Base-by-base conservation (phyloP, 2,888 invertebrate genomes). In the Drosophila atroscutellata region DNA sequence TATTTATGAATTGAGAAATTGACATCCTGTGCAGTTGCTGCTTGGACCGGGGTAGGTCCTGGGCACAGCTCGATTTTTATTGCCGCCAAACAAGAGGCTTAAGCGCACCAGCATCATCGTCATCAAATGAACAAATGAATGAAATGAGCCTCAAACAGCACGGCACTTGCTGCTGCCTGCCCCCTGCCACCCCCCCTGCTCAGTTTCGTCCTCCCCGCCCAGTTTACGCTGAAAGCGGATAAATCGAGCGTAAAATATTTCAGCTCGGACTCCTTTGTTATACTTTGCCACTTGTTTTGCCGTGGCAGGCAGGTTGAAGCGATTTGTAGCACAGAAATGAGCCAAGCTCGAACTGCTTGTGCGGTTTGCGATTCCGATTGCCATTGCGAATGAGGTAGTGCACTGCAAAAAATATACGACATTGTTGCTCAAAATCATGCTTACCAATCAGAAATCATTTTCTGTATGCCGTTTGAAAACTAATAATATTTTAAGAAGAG, bases 181-280 rank as follows among this genome's bases (percentile, higher is more conserved):
- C 34, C 11, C 26, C 26, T 13, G 68, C 15, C 60, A 13, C 28
- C 18, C 52, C 20, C 20, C 51, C 45, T 7, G 45, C 45, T 15
- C 49, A 49, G 54, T 1, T 11, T 18, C 6, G 15, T 18, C 1
- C 59, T 49, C 47, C 3, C 11, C 8, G 13, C 8, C 11, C 37
- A 13, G 28, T 26, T 34, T 18, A 28, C 34, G 30, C 70, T 72
- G 74, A 68, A 86, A 83, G 82, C 80, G 88, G 77, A 85, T 88
- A 91, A 92, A 91, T 91, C 91, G 91, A 92, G 91, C 91, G 90
- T 91, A 84, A 92, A 92, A 91, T 92, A 91, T 92, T 90, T 80
- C 86, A 83, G 86, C 86, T 85, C 76, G 89, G 80, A 72, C 75
- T 76, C 70, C 71, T 76, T 81, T 88, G 77, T 82, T 84, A 69